These are phyloP conservation scores for Cassiopea xamachana DNA, from an alignment of 30 jellyfish, hydroid and myxozoan species.

Conservation along the genomic window DNA sequence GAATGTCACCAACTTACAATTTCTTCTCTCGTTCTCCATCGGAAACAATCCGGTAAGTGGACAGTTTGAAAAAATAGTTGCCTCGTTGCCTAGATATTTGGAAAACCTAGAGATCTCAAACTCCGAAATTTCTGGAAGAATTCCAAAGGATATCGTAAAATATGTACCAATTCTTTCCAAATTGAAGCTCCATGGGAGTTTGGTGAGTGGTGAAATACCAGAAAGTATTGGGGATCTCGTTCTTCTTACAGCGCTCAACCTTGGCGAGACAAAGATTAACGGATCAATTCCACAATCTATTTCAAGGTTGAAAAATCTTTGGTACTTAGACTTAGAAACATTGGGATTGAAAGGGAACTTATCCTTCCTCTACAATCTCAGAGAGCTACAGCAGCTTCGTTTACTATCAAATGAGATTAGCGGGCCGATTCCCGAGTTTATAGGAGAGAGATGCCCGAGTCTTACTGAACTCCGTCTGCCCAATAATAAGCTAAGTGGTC, in stretches of 20 bases:
- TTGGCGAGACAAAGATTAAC: constrained; percentile 52
- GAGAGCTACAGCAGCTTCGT: constrained; percentile 17
- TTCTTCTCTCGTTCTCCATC: constrained; percentile 41
- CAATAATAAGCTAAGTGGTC: constrained; percentile 41
- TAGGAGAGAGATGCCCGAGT: constrained; percentile 45
- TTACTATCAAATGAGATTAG: constrained; percentile 34
- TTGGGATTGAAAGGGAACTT: constrained; percentile 33
- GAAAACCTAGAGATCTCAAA: constrained; percentile 25
- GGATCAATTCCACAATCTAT: constrained; percentile 62
- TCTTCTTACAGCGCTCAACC: constrained; percentile 40
- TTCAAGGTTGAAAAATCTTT: constrained; percentile 15
- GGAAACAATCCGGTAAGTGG: constrained; percentile 11
- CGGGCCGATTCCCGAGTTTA: constrained; percentile 50
- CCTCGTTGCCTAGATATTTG: constrained; percentile 4
- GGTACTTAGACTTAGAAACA: constrained; percentile 69
- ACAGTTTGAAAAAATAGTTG: constrained; percentile 1
- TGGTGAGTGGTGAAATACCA: constrained; percentile 36
- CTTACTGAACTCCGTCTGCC: constrained; percentile 45
- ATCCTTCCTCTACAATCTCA: constrained; percentile 33
- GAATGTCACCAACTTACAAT: not conserved
- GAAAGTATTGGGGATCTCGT: constrained; percentile 39
- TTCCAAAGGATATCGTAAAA: not conserved
- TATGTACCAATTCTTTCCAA: constrained; percentile 18
- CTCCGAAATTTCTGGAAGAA: constrained; percentile 11
- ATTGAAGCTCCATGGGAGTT: constrained; percentile 53